A percentile compares a stretch with the other conserved stretches of the same genome.
Conservation (phyloP, 2,113 vertebrate species). For the Spheniscus mendiculus region DNA sequence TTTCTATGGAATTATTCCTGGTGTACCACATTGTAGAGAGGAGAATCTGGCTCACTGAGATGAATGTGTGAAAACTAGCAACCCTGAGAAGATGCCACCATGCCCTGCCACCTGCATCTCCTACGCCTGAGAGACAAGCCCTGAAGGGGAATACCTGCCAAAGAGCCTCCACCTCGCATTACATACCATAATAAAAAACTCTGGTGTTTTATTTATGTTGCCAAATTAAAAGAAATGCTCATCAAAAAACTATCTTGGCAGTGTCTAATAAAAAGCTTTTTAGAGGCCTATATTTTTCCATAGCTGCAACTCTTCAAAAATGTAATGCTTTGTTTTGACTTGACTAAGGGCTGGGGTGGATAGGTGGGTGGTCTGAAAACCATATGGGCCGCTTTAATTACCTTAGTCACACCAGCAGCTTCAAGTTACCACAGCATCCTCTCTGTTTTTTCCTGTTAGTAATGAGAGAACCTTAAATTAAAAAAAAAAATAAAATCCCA, state of each 20-base stretch:
- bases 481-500: background rate
- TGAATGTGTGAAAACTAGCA: background rate
- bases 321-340: constrained; percentile 61
- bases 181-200: background rate
- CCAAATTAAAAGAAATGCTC: constrained; percentile 18
- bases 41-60: background rate
- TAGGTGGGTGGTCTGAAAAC: constrained; percentile 59
- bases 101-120: background rate
- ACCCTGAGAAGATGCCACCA: background rate
- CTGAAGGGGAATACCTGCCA: background rate
- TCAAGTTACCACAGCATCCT: constrained; percentile 1
- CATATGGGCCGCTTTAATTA: constrained; percentile 61
- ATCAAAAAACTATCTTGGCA: constrained; percentile 9
- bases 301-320: constrained; percentile 24
- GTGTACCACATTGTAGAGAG: background rate
- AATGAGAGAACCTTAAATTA: background rate
- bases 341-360: constrained; percentile 41
- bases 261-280: constrained; percentile 19
- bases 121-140: background rate
- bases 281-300: constrained; percentile 7
- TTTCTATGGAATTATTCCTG: background rate
- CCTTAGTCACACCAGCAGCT: constrained; percentile 46
- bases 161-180: background rate
- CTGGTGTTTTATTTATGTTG: background rate
- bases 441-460: constrained; percentile 31